Evolutionary conservation across 2,797 vertebrate genomes (phyloP).

Genomic region (Acrocephalus scirpaceus): DNA sequence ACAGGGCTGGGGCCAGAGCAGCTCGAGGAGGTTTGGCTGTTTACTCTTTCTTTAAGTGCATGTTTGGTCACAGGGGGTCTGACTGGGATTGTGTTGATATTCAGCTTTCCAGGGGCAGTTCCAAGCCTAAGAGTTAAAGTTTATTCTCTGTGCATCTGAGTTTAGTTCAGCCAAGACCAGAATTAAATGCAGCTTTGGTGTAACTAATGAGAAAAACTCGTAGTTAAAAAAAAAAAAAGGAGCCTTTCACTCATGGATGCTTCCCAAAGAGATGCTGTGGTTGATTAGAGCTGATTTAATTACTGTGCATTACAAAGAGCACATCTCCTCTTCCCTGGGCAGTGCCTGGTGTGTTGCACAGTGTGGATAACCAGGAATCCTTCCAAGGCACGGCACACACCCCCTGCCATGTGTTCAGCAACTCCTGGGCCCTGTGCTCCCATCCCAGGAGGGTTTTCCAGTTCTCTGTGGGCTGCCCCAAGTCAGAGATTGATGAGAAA

Average conservation of each 20-base stretch:
- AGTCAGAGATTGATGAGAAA: neutral
- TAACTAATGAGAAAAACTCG: neutral
- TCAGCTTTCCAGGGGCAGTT: conserved; percentile 59
- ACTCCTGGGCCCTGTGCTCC: neutral
- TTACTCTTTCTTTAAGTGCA: conserved; percentile 63
- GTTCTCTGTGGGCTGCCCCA: neutral
- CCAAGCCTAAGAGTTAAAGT: conserved; percentile 4
- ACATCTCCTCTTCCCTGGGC: neutral
- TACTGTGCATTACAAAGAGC: neutral
- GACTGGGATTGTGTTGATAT: conserved; percentile 45
- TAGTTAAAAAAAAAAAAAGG: neutral
- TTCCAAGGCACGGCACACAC: neutral
- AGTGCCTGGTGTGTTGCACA: neutral
- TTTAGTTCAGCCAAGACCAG: neutral
- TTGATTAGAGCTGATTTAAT: neutral
- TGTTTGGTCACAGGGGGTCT: conserved; percentile 62
- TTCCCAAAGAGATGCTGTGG: neutral
- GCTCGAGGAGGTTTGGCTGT: conserved; percentile 63
- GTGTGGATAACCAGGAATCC: neutral
- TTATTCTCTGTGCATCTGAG: neutral
- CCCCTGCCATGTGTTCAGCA: neutral
- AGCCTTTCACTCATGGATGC: neutral
- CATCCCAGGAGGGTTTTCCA: neutral
- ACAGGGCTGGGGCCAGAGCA: conserved; percentile 47
- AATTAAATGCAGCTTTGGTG: conserved; percentile 7